A percentile compares a stretch with the other conserved stretches of the same genome.
Evolutionary conservation across 2,888 invertebrate genomes (phyloP).

Genomic region (Ennomos quercinarius): DNA sequence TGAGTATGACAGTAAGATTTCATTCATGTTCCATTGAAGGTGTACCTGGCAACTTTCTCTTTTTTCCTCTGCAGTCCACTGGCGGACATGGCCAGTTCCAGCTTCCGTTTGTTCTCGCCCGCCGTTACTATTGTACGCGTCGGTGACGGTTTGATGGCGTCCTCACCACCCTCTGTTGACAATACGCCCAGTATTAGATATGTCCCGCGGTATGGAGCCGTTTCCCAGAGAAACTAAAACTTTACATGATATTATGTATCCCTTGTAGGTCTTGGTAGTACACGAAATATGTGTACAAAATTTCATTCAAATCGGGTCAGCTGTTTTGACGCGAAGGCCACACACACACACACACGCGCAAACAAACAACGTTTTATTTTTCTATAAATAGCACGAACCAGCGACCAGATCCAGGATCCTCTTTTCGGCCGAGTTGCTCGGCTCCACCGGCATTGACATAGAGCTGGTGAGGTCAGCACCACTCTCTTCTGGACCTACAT

Average conservation of each 20-base stretch:
- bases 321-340: too few species aligned
- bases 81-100: slow-evolving; percentile 91
- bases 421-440: slow-evolving; percentile 89
- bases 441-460: slow-evolving; percentile 91
- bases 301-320: too few species aligned
- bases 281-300: too few species aligned
- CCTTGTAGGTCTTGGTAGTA: too few species aligned
- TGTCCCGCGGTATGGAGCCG: too few species aligned
- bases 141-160: slow-evolving; percentile 87
- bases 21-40: too few species aligned
- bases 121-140: slow-evolving; percentile 85
- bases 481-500: slow-evolving; percentile 75
- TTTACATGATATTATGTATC: too few species aligned
- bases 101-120: slow-evolving; percentile 89
- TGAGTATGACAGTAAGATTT: too few species aligned
- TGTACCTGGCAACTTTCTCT: slow-evolving; percentile 81
- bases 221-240: too few species aligned
- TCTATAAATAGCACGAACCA: not conserved
- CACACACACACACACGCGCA: too few species aligned
- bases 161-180: slow-evolving; percentile 76
- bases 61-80: slow-evolving; percentile 88
- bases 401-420: slow-evolving; percentile 90
- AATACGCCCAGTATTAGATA: not conserved
- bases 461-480: slow-evolving; percentile 84
- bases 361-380: not conserved